phyloP scores from a whole-genome alignment of 2,888 invertebrate species.

The Molorchus minor region DNA sequence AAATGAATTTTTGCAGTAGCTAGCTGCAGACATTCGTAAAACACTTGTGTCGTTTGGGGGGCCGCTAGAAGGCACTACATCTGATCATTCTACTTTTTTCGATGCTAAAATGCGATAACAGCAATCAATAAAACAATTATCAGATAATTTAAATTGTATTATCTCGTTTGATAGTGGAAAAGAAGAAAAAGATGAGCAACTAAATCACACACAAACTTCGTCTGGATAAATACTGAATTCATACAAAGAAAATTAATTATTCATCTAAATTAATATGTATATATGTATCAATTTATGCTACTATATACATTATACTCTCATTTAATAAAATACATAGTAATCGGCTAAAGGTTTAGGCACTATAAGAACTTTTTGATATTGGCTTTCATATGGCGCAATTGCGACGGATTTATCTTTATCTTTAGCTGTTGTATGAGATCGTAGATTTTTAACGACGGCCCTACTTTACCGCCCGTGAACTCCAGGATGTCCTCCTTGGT shows the following conservation, averaged over 20 bases:
- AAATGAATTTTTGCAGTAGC: too few species aligned
- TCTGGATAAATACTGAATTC: conserved; percentile 36
- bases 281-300: conserved; percentile 22
- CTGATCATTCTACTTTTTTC: too few species aligned
- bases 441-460: conserved; percentile 91
- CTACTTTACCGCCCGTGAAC: conserved; percentile 91
- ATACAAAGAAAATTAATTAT: too few species aligned
- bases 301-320: conserved; percentile 30
- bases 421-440: conserved; percentile 92
- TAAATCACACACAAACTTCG: conserved; percentile 35
- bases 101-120: too few species aligned
- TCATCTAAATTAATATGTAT: conserved; percentile 29
- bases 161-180: not conserved
- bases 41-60: too few species aligned
- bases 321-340: conserved; percentile 23
- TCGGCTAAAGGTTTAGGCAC: conserved; percentile 56
- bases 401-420: conserved; percentile 81
- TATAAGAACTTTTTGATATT: conserved; percentile 74
- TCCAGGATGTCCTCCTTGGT: conserved; percentile 91
- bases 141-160: not conserved
- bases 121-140: not conserved
- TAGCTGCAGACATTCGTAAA: too few species aligned
- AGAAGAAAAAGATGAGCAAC: conserved; percentile 29
- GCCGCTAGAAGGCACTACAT: too few species aligned
- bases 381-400: conserved; percentile 71